phyloP scores from a whole-genome alignment of 2,113 vertebrate species.

The Corythornis vintsioides region DNA sequence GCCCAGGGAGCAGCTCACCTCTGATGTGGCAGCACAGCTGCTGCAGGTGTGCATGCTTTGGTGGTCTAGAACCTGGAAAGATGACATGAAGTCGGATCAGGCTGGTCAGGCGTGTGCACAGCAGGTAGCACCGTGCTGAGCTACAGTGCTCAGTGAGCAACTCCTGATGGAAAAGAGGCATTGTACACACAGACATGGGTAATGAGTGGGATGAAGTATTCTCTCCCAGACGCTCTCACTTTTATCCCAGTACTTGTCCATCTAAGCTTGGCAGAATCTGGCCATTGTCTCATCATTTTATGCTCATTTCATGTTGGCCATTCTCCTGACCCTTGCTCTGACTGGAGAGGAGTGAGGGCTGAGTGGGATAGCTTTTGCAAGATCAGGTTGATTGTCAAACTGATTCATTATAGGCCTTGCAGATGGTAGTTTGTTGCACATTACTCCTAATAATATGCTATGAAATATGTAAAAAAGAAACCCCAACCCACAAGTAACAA shows the following conservation, averaged over 20 bases:
- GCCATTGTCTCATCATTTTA: background rate
- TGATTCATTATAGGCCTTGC: background rate
- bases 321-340: background rate
- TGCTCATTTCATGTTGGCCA: accelerated
- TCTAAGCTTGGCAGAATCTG: background rate
- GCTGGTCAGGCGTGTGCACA: background rate
- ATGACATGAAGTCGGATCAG: accelerated
- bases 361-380: background rate
- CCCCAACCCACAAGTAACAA: background rate
- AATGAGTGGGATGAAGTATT: background rate
- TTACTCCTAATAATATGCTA: background rate
- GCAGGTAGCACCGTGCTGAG: background rate
- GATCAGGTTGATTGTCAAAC: background rate
- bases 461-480: background rate
- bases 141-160: background rate
- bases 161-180: accelerated
- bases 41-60: background rate
- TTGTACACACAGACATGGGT: background rate
- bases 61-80: background rate
- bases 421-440: background rate
- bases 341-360: background rate
- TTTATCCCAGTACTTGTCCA: background rate
- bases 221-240: background rate
- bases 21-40: background rate
- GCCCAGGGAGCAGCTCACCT: accelerated